A percentile compares a stretch with the other conserved stretches of the same genome.
These are phyloP conservation scores for Drosophila lacteicornis DNA, from an alignment of 1,140 invertebrate genomes.

Conservation along the genomic window DNA sequence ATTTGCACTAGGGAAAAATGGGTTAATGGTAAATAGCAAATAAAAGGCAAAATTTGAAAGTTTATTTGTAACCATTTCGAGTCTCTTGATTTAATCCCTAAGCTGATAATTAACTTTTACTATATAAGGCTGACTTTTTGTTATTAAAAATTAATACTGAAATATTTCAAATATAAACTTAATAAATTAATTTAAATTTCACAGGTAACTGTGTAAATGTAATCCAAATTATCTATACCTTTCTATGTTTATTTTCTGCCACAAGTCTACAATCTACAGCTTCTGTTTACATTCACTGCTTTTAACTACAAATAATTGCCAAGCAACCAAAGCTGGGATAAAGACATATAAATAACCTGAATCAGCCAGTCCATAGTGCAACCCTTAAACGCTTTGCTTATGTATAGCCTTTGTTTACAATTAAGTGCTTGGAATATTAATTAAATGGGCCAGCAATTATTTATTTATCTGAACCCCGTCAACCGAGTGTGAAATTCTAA, in stretches of 20 bases:
- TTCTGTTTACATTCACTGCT: not conserved
- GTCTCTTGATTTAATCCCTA: not conserved
- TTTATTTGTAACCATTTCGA: not conserved
- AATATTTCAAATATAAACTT: no score
- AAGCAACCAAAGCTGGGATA: not conserved
- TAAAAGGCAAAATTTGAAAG: no score
- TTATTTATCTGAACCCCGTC: not conserved
- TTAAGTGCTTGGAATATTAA: not conserved
- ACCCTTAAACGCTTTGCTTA: constrained; percentile 3
- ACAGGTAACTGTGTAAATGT: no score
- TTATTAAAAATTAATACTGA: no score
- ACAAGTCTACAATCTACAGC: not conserved
- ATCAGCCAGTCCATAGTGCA: not conserved
- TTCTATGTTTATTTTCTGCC: not conserved
- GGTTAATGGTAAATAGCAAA: not conserved
- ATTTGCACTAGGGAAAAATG: not conserved
- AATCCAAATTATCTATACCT: not conserved
- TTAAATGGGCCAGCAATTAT: not conserved
- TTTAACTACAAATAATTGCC: not conserved
- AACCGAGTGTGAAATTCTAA: constrained; percentile 33
- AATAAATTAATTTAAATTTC: no score
- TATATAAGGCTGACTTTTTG: no score
- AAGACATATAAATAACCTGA: not conserved
- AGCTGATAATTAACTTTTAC: not conserved
- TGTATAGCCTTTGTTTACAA: constrained; percentile 6